Base-by-base conservation (phyloP, 2,797 vertebrate species). In the Crypturellus tataupa region DNA sequence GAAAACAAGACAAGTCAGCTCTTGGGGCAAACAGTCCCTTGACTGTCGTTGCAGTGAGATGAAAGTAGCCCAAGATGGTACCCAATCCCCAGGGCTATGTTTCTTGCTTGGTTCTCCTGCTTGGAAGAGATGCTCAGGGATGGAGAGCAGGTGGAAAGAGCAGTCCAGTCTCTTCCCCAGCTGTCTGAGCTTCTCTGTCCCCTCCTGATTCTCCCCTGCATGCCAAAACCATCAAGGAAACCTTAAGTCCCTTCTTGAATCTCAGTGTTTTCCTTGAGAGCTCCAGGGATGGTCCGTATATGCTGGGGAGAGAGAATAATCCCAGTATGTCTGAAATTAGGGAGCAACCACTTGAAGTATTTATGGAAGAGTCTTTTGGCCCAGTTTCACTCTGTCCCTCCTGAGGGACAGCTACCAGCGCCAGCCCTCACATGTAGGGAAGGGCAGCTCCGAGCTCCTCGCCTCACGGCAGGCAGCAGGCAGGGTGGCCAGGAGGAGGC, bases 61-160 rank as follows among this genome's bases (percentile, higher is more conserved):
- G 10, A 69, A 68, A 35, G 0, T 0, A 59, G 56, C 31, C 56
- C 8, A 3, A 42, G 37, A 51, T 39, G 53, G 15, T n/a, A 69
- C 15, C 0, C 0, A n/a, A 33, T 39, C 23, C 37, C 25, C 72
- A 69, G 18, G 5, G 39, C 33, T 1, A 0, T 0, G 0, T 51
- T 64, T 53, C 33, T 2, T 2, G 56, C 13, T 63, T 25, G 5
- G 56, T 7, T 59, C 13, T 90, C 29, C 8, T 3, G 18, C 42
- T 11, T 29, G 17, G 29, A 55, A 17, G 29, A 53, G 51, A 31
- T 18, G 16, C 12, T 1, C 0, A 64, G 46, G 21, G 18, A 18
- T 6, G 8, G 19, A 69, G 6, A 82, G 56, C 33, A 82, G 18
- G 4, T 1, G 0, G n/a, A 56, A 18, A 39, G 35, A 51, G 24